These are phyloP conservation scores for Buathra laborator DNA, from an alignment of 2,888 invertebrate genomes.

Conservation along the genomic window DNA sequence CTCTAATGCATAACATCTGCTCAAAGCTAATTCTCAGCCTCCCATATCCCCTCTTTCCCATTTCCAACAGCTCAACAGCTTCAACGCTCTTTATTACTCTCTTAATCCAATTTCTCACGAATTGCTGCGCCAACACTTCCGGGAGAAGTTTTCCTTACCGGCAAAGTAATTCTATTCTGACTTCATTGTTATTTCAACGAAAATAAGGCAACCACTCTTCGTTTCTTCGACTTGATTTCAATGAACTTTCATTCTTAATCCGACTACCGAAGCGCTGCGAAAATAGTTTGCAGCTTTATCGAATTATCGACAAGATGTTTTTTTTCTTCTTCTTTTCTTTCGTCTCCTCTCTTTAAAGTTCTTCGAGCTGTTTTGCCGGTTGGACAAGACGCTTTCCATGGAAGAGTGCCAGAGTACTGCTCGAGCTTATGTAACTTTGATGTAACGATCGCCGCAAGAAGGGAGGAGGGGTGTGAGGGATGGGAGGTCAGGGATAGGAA, in stretches of 20 bases:
- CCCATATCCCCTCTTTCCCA: background rate
- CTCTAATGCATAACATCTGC: background rate
- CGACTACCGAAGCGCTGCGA: background rate
- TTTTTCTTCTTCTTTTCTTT: background rate
- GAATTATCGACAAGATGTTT: background rate
- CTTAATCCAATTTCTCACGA: conserved; percentile 4
- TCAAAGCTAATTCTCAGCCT: background rate
- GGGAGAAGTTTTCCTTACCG: background rate
- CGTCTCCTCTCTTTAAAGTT: background rate
- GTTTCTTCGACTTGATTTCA: background rate
- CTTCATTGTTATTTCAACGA: background rate
- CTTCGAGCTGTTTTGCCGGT: background rate
- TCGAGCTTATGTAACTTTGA: conserved; percentile 29
- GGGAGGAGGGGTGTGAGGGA: background rate
- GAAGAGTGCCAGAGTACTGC: background rate
- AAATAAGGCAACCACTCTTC: background rate
- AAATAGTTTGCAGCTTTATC: conserved; percentile 3
- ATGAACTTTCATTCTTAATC: background rate
- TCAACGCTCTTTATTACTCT: background rate
- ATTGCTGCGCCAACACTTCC: background rate
- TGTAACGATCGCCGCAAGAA: background rate
- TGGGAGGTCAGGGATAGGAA: background rate
- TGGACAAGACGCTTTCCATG: background rate
- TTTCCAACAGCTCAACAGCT: too few species aligned
- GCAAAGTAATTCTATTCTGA: background rate